Percentiles rank a stretch among this genome's conserved stretches.
These are phyloP conservation scores for pig (Sus scrofa) DNA, from an alignment of 2,113 vertebrate species.

Conservation along the genomic window DNA sequence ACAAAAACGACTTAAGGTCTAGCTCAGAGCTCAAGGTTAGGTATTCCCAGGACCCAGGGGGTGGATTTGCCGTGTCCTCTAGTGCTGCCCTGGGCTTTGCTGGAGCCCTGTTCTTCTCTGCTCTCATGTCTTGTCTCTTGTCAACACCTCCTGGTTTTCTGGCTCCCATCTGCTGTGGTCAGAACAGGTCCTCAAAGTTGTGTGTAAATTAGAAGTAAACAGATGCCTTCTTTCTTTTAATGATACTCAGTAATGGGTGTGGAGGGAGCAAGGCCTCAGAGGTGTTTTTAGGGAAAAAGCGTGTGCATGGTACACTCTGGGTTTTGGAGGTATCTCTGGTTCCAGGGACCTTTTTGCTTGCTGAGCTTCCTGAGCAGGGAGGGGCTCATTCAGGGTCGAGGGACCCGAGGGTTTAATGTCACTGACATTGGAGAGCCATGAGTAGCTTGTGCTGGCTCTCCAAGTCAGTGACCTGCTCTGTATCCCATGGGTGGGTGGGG, in stretches of 20 bases:
- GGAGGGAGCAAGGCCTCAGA: background rate
- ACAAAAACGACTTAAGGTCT: background rate
- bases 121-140: background rate
- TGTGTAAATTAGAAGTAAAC: background rate
- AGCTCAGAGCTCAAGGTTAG: background rate
- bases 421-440: accelerated
- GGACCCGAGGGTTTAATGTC: background rate
- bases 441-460: background rate
- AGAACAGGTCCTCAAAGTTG: background rate
- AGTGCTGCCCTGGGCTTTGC: accelerated
- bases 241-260: background rate
- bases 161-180: background rate
- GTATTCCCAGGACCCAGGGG: background rate
- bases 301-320: background rate
- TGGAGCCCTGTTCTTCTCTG: background rate
- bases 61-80: background rate
- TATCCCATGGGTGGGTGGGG: background rate
- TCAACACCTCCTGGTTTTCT: background rate
- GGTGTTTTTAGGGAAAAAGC: background rate
- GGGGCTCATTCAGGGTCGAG: background rate
- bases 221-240: background rate
- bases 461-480: background rate
- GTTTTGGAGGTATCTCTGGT: background rate
- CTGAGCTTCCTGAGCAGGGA: background rate
- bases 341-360: background rate